phyloP scores from a whole-genome alignment of 1,140 invertebrate genomes.

The Drosophila quadrilineata region DNA sequence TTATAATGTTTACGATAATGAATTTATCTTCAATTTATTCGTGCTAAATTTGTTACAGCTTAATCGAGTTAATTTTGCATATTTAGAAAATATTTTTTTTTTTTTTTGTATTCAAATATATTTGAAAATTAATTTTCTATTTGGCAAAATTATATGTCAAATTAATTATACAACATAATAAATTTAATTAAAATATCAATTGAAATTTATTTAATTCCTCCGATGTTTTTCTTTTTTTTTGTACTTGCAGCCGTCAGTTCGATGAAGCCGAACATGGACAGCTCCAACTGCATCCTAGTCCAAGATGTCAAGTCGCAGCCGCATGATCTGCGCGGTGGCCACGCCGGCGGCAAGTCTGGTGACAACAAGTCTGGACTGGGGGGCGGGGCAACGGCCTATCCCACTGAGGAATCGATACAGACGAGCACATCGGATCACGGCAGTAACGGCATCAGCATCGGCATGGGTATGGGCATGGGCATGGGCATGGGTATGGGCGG shows the following conservation, averaged over 20 bases:
- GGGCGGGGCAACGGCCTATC: conserved; percentile 66
- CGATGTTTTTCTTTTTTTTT: neutral
- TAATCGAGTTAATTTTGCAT: too few relatives aligned
- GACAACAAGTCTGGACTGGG: conserved; percentile 82
- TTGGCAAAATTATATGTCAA: too few relatives aligned
- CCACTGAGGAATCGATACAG: conserved; percentile 85
- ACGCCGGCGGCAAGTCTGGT: conserved; percentile 48
- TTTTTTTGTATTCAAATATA: too few relatives aligned
- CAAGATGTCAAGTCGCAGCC: conserved; percentile 94
- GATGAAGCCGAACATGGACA: conserved; percentile 91
- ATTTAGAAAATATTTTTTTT: too few relatives aligned
- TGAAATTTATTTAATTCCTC: conserved; percentile 8
- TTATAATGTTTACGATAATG: too few relatives aligned
- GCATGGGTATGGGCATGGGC: neutral
- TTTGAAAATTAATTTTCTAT: too few relatives aligned
- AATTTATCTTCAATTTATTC: too few relatives aligned
- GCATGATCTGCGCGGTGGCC: conserved; percentile 86
- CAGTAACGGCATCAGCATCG: conserved; percentile 9
- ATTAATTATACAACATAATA: neutral
- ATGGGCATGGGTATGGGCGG: neutral
- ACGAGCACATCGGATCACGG: conserved; percentile 86
- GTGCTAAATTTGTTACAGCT: too few relatives aligned
- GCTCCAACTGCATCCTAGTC: conserved; percentile 92
- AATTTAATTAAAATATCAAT: neutral
- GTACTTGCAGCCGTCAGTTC: conserved; percentile 90